Conservation (phyloP, 2,113 vertebrate species). For the Agapornis roseicollis region DNA sequence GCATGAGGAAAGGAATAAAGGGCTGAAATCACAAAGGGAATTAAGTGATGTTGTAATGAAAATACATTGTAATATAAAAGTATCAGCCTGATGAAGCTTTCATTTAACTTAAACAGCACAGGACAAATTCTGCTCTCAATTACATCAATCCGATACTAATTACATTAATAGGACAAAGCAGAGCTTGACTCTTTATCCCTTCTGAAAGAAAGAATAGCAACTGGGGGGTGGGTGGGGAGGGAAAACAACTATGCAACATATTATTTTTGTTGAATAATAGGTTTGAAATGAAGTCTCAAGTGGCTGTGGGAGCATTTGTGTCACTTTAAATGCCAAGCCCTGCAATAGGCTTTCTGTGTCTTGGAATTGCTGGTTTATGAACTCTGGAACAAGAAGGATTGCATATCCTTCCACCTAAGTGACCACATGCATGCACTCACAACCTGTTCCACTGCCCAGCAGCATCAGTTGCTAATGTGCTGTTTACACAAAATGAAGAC, state of each 20-base stretch:
- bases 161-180: slow-evolving; percentile 41
- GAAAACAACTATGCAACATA: neutral
- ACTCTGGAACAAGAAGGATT: neutral
- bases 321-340: neutral
- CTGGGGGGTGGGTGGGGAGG: too few relatives aligned
- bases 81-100: slow-evolving; percentile 26
- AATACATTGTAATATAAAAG: slow-evolving; percentile 19
- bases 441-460: neutral
- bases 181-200: neutral
- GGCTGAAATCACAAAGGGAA: neutral
- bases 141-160: slow-evolving; percentile 40
- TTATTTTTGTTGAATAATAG: neutral
- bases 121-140: slow-evolving; percentile 36
- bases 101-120: slow-evolving; percentile 22
- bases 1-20: neutral
- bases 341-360: neutral
- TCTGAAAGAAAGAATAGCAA: neutral
- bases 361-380: neutral
- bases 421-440: neutral
- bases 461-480: neutral
- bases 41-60: slow-evolving; percentile 30
- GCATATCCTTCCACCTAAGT: neutral
- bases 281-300: neutral
- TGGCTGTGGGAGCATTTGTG: neutral
- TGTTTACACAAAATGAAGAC: neutral